These are phyloP conservation scores for Eremobia ochroleuca DNA, from an alignment of 2,888 invertebrate genomes.

Conservation along the genomic window DNA sequence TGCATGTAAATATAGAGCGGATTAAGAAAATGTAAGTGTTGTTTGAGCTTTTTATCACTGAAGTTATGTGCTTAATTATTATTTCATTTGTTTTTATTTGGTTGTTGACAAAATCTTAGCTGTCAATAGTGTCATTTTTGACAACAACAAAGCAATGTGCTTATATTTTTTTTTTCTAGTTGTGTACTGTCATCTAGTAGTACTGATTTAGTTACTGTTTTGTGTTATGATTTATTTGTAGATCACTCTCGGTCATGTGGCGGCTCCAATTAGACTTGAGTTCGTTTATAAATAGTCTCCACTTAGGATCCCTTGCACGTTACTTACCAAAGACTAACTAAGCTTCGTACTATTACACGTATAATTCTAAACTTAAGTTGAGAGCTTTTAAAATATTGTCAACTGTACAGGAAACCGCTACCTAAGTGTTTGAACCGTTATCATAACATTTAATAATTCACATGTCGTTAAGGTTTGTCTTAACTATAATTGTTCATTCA, in stretches of 20 bases:
- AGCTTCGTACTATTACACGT: constrained; percentile 46
- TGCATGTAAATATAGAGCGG: constrained; percentile 79
- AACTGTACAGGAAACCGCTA: constrained; percentile 32
- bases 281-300: constrained; percentile 84
- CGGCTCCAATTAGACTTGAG: constrained; percentile 83
- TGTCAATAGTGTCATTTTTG: constrained; percentile 29
- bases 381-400: constrained; percentile 22
- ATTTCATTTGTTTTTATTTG: constrained; percentile 12
- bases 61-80: constrained; percentile 39
- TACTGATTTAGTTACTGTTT: constrained; percentile 53
- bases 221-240: constrained; percentile 80
- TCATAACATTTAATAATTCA: constrained; percentile 34
- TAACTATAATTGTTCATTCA: neutral
- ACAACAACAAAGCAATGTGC: constrained; percentile 36
- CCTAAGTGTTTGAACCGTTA: constrained; percentile 43
- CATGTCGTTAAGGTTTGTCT: constrained; percentile 1
- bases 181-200: constrained; percentile 35
- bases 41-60: constrained; percentile 57
- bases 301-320: constrained; percentile 83
- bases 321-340: constrained; percentile 76
- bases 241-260: constrained; percentile 80
- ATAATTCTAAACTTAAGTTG: constrained; percentile 49
- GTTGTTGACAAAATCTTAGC: constrained; percentile 1
- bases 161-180: neutral
- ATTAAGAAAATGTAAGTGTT: constrained; percentile 85